phyloP scores from a whole-genome alignment of 2,797 vertebrate species.

The Anguilla pacifica region DNA sequence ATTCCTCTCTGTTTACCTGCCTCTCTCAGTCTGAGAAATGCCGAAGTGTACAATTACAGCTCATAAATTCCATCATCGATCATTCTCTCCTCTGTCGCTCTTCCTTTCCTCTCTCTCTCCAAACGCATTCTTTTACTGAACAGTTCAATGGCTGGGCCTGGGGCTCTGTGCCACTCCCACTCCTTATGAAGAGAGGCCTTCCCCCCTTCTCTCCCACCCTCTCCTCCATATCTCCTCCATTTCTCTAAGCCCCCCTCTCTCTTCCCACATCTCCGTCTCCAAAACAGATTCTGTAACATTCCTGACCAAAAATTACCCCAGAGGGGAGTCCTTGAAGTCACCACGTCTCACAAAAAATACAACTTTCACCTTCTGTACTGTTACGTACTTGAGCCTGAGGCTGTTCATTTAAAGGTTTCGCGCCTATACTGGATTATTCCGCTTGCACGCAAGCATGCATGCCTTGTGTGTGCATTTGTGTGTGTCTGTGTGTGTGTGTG shows the following conservation, averaged over 20 bases:
- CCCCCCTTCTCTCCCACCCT: not conserved
- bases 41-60: constrained; percentile 2
- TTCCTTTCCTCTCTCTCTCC: not conserved
- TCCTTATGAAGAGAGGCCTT: not conserved
- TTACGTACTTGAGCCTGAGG: not conserved
- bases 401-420: not conserved
- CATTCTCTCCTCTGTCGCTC: not conserved
- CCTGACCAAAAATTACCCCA: not conserved
- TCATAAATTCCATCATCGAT: not conserved
- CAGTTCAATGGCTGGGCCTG: not conserved
- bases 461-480: not conserved
- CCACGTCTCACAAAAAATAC: not conserved
- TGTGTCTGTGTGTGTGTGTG: too few relatives aligned
- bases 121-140: not conserved
- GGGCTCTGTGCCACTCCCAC: not conserved
- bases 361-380: not conserved
- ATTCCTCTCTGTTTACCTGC: not conserved
- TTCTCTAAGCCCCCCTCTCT: not conserved
- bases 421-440: not conserved
- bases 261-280: not conserved
- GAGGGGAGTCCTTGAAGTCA: not conserved
- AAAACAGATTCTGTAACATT: not conserved
- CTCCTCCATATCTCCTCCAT: not conserved
- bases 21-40: not conserved
- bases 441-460: not conserved